phyloP scores from a whole-genome alignment of 1,140 invertebrate genomes.

The Drosophila navojoa region DNA sequence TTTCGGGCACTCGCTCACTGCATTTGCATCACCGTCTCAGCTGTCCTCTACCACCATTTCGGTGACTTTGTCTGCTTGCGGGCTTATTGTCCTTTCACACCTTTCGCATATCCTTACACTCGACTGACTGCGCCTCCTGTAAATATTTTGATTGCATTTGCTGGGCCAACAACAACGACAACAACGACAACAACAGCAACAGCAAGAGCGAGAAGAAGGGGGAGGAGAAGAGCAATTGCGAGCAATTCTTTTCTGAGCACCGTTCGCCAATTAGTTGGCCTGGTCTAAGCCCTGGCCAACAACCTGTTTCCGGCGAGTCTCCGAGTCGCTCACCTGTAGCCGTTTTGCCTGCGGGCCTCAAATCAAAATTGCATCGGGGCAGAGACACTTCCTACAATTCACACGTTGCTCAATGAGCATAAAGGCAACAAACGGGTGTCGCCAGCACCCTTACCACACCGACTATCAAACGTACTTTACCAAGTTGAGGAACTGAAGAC shows the following conservation, averaged over 20 bases:
- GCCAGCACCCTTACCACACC: not conserved
- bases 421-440: conserved; percentile 40
- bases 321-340: conserved; percentile 72
- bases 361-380: conserved; percentile 72
- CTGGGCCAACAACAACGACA: conserved; percentile 5
- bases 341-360: conserved; percentile 61
- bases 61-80: conserved; percentile 26
- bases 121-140: conserved; percentile 44
- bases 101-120: conserved; percentile 45
- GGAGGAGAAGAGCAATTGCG: not conserved
- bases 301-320: conserved; percentile 33
- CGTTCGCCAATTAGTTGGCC: conserved; percentile 12
- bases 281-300: conserved; percentile 4
- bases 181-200: not conserved
- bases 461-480: not conserved
- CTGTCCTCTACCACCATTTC: conserved; percentile 6
- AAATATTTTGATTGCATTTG: conserved; percentile 77
- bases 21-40: conserved; percentile 32
- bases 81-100: conserved; percentile 73
- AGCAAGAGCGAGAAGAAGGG: too few species aligned
- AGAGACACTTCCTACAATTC: conserved; percentile 65
- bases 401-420: conserved; percentile 78
- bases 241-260: not conserved
- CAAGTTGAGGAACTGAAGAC: too few species aligned
- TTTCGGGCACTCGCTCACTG: conserved; percentile 20